Base-by-base conservation (phyloP, 2,797 vertebrate genomes). In the Dicrostonyx torquatus region DNA sequence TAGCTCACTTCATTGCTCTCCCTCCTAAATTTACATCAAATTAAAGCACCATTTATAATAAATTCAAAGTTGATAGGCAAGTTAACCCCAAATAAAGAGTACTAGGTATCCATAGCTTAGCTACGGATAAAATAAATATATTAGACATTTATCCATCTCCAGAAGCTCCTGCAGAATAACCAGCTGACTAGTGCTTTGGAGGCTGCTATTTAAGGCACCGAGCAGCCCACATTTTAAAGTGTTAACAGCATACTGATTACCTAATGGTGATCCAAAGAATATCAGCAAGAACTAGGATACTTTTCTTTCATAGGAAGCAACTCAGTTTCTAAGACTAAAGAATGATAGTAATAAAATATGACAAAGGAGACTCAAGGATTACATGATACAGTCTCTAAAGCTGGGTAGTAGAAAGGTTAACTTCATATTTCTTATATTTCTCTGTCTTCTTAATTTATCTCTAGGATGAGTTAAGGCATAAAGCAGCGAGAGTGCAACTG, bases 41-140 rank as follows among this genome's bases (percentile, higher is more conserved):
- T 97, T 97, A 95, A 97, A 98, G 97, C 94, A 98, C 97, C 97
- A 97, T 97, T 97, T 97, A 55, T 29, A 97, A 96, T 9, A 90
- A 91, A 97, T 91, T 97, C 97, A 98, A 98, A 97, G 96, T 88
- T 84, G 96, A 94, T 58, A 96, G 97, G 94, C 87, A 98, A 97
- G 97, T 96, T 97, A 96, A 96, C 76, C 89, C 93, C 82, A 79
- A 97, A 96, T 83, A 43, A 43, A 31, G 75, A 86, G 97, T 93
- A 82, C 75, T 90, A 96, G 93, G 87, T 93, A 97, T 95, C 92
- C n/a, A 4, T 34, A 96, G 94, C 92, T 95, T 82, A 97, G 93
- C 75, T 96, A 73, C 48, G n/a, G n/a, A n/a, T 91, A 85, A 91
- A 94, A 95, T 79, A 90, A 94, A 94, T 85, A 90, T 88, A 96